Evolutionary conservation across 92 coral and sea anemone species (phyloP), one percentile per base, ranked within the genome.

Genomic region (Micromussa lordhowensis): DNA sequence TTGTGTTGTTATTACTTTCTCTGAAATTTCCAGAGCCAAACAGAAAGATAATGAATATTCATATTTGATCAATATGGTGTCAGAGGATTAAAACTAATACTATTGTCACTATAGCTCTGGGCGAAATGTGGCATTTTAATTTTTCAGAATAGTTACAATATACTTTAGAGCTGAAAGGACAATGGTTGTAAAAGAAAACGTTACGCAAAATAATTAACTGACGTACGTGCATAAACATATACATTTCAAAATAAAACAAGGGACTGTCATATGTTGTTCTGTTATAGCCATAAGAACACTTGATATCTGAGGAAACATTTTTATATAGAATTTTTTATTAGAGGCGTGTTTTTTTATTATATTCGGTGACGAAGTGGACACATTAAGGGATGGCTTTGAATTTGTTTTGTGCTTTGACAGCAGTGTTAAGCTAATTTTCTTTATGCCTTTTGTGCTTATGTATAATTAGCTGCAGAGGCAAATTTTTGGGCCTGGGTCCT

Each of bases 41-140:
- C 32, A 34, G 21, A 57, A 79, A 18, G 30, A 15, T 57, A 7
- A 79, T 79, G 58, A 79, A 79, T 79, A 79, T 79, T 79, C 83
- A 79, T 79, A 26, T 54, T 51, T 28, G 32, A 17, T 66, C 32
- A 66, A 66, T 26, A 66, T 12, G 71, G 34, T 66, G 71, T 28
- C 34, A 24, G 17, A 66, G 34, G 35, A 73, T 32, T 17, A 15
- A 10, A 71, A 32, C 51, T 1, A 70, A 68, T 16, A n/a, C n/a
- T 68, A 36, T 5, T 36, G 75, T 19, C 26, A 21, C 26, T 66
- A n/a, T n/a, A 35, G 49, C 36, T 35, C 18, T 35, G 22, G 38
- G 26, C n/a, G 21, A 3, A 73, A 18, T 18, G 78, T 3, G n/a
- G n/a, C 34, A 19, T 38, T 73, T 32, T 35, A 12, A 34, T 0